A percentile compares a stretch with the other conserved stretches of the same genome.
Conservation (phyloP, 1,140 invertebrate genomes). For the Mylabris phalerata region DNA sequence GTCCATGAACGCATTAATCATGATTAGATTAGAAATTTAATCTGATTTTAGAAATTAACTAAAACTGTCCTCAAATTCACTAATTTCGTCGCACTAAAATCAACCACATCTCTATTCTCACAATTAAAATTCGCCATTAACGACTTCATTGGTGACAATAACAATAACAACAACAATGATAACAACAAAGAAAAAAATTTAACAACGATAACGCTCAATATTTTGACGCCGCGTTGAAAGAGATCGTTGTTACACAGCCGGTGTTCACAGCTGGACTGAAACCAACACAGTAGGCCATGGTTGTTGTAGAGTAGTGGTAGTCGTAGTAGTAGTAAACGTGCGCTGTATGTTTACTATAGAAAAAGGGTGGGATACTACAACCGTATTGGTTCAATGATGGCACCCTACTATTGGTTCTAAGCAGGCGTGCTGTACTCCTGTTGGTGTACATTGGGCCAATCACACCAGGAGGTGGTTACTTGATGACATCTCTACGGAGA, state of each 20-base stretch:
- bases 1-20: slow-evolving; percentile 77
- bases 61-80: not conserved
- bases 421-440: slow-evolving; percentile 12
- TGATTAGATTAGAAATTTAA: slow-evolving; percentile 44
- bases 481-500: slow-evolving; percentile 18
- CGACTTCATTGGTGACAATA: not conserved
- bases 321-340: not conserved
- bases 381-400: slow-evolving; percentile 25
- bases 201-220: no score
- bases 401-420: slow-evolving; percentile 34
- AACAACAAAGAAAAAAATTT: no score
- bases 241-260: slow-evolving; percentile 2
- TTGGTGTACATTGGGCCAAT: slow-evolving; percentile 36
- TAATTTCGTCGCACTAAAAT: not conserved
- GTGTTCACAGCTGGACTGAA: slow-evolving; percentile 40
- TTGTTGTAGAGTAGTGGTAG: slow-evolving; percentile 2
- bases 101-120: not conserved
- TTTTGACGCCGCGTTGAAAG: not conserved
- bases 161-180: no score
- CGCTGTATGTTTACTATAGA: not conserved
- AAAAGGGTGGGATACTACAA: slow-evolving; percentile 13
- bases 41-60: not conserved
- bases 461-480: slow-evolving; percentile 27
- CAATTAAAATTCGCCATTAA: not conserved
- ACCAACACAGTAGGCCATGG: slow-evolving; percentile 28